Evolutionary conservation across 2,797 vertebrate genomes (phyloP).

Genomic region (Malurus leucopterus): DNA sequence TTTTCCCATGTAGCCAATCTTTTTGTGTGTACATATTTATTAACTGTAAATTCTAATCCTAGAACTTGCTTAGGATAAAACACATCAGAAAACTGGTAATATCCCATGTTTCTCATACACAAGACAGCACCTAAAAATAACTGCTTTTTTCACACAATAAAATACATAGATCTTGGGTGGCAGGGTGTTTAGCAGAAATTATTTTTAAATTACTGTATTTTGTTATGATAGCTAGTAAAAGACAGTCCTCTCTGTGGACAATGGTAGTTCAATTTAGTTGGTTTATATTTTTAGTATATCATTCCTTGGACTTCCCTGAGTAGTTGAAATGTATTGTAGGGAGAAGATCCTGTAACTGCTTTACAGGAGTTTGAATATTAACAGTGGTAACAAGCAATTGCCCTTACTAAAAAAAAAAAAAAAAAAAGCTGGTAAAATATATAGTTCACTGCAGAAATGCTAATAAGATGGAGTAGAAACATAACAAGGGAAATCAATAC

Average conservation of each 20-base stretch:
- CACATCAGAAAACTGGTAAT: neutral
- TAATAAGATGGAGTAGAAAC: neutral
- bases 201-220: neutral
- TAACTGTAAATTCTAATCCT: neutral
- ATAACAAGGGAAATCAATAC: neutral
- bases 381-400: neutral
- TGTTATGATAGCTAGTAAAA: neutral
- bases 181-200: neutral
- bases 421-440: neutral
- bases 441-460: conserved; percentile 32
- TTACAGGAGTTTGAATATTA: neutral
- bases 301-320: neutral
- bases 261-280: neutral
- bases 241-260: neutral
- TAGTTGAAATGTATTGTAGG: neutral
- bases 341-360: neutral
- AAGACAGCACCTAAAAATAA: neutral
- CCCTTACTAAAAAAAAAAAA: neutral
- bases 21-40: neutral
- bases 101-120: neutral
- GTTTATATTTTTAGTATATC: neutral
- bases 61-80: neutral
- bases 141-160: neutral
- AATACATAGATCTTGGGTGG: neutral
- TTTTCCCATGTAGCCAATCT: neutral